A percentile compares a stretch with the other conserved stretches of the same genome.
Conservation (phyloP, 2,113 vertebrate species). For the Notarius lentiginosus region DNA sequence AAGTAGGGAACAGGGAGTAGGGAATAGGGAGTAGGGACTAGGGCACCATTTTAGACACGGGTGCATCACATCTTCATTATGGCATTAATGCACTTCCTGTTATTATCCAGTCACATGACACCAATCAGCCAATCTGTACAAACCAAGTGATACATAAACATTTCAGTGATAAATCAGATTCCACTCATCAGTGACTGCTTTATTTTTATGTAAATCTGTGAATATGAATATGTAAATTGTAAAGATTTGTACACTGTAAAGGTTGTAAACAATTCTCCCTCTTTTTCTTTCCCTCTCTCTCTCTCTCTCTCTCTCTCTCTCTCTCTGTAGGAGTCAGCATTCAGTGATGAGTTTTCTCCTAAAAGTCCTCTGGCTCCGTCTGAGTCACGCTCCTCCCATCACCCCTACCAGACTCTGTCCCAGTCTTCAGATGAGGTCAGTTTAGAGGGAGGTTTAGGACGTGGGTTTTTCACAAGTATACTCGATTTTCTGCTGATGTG, state of each 20-base stretch:
- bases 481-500: no score
- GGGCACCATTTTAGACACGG: neutral
- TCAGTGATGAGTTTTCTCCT: constrained; percentile 83
- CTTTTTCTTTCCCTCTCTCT: neutral
- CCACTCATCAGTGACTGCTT: neutral
- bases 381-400: constrained; percentile 80
- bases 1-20: no score
- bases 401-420: constrained; percentile 85
- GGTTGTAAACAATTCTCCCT: neutral
- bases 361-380: constrained; percentile 72
- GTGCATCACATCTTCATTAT: neutral
- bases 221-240: neutral
- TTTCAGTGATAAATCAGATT: neutral
- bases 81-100: neutral
- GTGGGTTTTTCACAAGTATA: no score
- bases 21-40: no score
- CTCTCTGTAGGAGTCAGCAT: constrained; percentile 80
- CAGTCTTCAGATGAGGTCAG: constrained; percentile 88
- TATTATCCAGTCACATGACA: neutral
- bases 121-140: neutral
- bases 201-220: neutral
- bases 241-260: neutral
- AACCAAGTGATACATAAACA: neutral
- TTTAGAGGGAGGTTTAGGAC: neutral
- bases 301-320: neutral